Conservation (phyloP, 2,888 invertebrate species). For the Synanthedon andrenaeformis region DNA sequence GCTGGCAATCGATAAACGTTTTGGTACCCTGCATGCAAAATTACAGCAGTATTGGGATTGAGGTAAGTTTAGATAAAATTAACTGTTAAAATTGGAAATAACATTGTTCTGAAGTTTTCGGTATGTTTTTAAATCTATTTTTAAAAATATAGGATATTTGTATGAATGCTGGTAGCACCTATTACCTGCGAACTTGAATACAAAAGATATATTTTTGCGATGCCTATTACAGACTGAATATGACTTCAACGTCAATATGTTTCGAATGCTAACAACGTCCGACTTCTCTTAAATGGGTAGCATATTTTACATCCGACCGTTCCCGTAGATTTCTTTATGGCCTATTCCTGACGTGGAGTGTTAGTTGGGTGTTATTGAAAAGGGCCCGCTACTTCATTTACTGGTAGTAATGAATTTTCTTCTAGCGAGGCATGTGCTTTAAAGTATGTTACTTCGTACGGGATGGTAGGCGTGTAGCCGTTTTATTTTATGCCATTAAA, state of each 20-base stretch:
- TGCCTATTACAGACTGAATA: too few relatives aligned
- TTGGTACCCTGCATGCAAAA: background rate
- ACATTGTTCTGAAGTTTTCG: too few relatives aligned
- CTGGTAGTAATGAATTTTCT: slow-evolving; percentile 45
- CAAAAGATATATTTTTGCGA: too few relatives aligned
- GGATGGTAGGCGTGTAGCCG: slow-evolving; percentile 9
- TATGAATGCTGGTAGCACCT: too few relatives aligned
- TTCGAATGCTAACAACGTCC: slow-evolving; percentile 22
- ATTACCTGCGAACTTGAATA: too few relatives aligned
- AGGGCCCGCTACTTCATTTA: slow-evolving; percentile 29
- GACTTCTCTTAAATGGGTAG: slow-evolving; percentile 8
- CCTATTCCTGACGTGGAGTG: slow-evolving; percentile 9
- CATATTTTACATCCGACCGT: slow-evolving; percentile 18
- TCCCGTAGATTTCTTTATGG: slow-evolving; percentile 21
- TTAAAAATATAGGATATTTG: too few relatives aligned
- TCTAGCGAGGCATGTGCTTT: slow-evolving; percentile 36
- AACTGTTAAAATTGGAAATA: too few relatives aligned
- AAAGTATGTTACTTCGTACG: slow-evolving; percentile 17
- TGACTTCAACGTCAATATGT: slow-evolving; percentile 7
- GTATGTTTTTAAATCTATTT: too few relatives aligned
- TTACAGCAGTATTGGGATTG: background rate
- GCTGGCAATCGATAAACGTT: background rate
- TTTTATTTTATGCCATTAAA: slow-evolving; percentile 52
- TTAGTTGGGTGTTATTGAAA: slow-evolving; percentile 17
- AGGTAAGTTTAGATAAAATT: too few relatives aligned